Evolutionary conservation across 2,797 vertebrate species (phyloP).

Genomic region (Erethizon dorsatum): DNA sequence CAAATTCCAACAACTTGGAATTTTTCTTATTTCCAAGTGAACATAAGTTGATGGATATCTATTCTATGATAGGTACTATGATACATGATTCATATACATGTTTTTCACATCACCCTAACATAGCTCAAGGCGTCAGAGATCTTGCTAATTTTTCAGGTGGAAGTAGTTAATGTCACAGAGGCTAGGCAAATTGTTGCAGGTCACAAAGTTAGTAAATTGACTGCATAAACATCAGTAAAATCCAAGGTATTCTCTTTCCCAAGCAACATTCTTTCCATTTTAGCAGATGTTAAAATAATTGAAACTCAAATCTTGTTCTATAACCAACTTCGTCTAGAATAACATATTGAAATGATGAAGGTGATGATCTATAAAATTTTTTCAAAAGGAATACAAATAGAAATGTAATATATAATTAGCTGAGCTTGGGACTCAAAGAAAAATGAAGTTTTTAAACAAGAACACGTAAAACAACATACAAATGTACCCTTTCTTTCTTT

Average conservation of each 20-base stretch:
- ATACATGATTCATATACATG: neutral
- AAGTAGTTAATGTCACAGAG: neutral
- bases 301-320: neutral
- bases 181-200: neutral
- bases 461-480: neutral
- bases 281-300: neutral
- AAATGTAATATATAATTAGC: constrained; percentile 28
- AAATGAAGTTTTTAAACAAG: constrained; percentile 15
- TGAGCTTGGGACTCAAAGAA: neutral
- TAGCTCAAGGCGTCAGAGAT: neutral
- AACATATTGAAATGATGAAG: neutral
- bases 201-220: neutral
- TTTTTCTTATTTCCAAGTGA: neutral
- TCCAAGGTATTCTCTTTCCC: neutral
- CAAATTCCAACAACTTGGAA: neutral
- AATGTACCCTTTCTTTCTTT: neutral
- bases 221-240: neutral
- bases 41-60: neutral
- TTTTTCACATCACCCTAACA: neutral
- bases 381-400: constrained; percentile 7
- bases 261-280: neutral
- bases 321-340: neutral
- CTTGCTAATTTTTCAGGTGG: neutral
- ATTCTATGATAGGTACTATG: neutral
- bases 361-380: neutral